A percentile compares a stretch with the other conserved stretches of the same genome.
phyloP scores from a whole-genome alignment of 92 coral and sea anemone genomes.

The Porites rus region DNA sequence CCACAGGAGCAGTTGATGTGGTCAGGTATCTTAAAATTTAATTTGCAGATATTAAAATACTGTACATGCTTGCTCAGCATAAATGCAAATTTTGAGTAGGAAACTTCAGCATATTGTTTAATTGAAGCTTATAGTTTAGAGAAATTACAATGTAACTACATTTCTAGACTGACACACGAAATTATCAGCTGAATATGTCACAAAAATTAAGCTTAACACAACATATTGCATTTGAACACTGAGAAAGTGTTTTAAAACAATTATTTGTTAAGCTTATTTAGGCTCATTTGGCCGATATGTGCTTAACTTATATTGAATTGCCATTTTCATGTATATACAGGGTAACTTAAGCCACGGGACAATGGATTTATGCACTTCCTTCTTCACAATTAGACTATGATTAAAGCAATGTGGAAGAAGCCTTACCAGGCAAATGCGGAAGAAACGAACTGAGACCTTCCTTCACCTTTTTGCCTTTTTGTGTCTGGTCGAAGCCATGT shows the following conservation, averaged over 20 bases:
- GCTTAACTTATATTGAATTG: neutral
- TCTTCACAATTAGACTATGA: neutral
- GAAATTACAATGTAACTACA: neutral
- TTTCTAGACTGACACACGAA: neutral
- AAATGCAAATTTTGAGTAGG: no score
- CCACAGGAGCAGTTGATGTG: no score
- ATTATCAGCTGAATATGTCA: no score
- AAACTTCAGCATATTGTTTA: no score
- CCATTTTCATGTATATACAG: neutral
- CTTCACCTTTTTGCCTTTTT: slow-evolving; percentile 94
- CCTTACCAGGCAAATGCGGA: slow-evolving; percentile 94
- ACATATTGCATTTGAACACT: neutral
- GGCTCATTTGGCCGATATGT: no score
- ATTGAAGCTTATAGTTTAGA: neutral
- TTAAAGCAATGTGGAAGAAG: neutral
- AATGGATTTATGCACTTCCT: neutral
- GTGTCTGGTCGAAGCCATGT: slow-evolving; percentile 94
- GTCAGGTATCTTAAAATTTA: no score
- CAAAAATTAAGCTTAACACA: neutral
- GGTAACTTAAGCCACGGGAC: neutral
- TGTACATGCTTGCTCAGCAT: no score
- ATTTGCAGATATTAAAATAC: no score
- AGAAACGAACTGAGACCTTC: slow-evolving; percentile 96
- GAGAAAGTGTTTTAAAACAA: neutral
- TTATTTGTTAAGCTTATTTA: no score